phyloP scores from a whole-genome alignment of 2,113 vertebrate species.

The Ceratotherium simum region DNA sequence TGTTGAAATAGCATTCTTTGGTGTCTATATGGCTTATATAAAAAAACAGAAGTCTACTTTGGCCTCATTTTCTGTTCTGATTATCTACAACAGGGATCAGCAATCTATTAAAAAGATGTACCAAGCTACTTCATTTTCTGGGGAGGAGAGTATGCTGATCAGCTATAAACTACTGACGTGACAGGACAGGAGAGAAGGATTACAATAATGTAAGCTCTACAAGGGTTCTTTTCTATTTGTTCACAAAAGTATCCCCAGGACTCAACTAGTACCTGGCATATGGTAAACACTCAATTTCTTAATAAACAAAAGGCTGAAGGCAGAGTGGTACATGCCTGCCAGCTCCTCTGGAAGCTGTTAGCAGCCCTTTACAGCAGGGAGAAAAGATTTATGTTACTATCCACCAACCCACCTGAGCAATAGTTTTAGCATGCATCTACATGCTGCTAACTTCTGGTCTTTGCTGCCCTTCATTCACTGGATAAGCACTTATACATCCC shows the following conservation, averaged over 20 bases:
- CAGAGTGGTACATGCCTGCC: not conserved
- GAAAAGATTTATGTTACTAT: not conserved
- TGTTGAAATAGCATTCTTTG: slow-evolving; percentile 36
- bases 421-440: not conserved
- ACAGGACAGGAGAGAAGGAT: not conserved
- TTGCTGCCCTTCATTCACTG: not conserved
- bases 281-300: slow-evolving; percentile 22
- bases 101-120: slow-evolving; percentile 14
- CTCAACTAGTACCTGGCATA: not conserved
- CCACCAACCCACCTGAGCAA: not conserved
- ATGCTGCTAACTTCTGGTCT: not conserved
- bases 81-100: not conserved
- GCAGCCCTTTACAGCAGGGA: not conserved
- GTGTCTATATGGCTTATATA: slow-evolving; percentile 11
- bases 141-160: not conserved
- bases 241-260: not conserved
- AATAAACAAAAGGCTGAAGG: slow-evolving; percentile 21
- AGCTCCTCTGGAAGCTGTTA: not conserved
- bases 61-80: slow-evolving; percentile 52
- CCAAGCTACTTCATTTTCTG: slow-evolving; percentile 10
- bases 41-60: slow-evolving; percentile 11
- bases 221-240: not conserved
- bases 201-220: not conserved
- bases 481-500: not conserved
- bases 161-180: not conserved